phyloP scores from a whole-genome alignment of 2,113 vertebrate genomes.

The Cryptoleucopteryx plumbea region DNA sequence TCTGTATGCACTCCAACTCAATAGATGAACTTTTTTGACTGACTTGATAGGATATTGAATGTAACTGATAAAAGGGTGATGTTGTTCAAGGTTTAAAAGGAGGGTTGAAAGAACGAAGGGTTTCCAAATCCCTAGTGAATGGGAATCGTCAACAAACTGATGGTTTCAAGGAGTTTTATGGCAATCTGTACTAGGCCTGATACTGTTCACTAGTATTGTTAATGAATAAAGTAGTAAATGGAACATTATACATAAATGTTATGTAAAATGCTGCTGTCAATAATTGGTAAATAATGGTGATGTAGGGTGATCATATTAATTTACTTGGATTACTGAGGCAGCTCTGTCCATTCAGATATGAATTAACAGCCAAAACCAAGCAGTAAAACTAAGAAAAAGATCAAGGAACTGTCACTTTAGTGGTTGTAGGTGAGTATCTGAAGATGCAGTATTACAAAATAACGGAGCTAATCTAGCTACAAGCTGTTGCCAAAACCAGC shows the following conservation, averaged over 20 bases:
- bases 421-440: background rate
- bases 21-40: background rate
- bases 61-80: background rate
- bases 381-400: background rate
- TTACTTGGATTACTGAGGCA: background rate
- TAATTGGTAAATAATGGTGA: background rate
- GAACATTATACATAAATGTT: too few relatives aligned
- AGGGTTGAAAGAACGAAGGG: background rate
- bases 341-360: background rate
- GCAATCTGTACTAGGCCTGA: background rate
- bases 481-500: background rate
- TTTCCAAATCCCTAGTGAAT: background rate
- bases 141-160: background rate
- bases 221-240: background rate
- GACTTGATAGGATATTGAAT: background rate
- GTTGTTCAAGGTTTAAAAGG: background rate
- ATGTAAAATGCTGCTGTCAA: background rate
- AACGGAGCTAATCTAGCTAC: background rate
- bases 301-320: background rate
- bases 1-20: fast-evolving
- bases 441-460: background rate
- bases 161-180: background rate
- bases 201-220: background rate
- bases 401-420: background rate
- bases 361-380: background rate